Percentiles rank a stretch among this genome's conserved stretches.
Conservation (phyloP, 2,888 invertebrate genomes). For the Itoplectis maculator region DNA sequence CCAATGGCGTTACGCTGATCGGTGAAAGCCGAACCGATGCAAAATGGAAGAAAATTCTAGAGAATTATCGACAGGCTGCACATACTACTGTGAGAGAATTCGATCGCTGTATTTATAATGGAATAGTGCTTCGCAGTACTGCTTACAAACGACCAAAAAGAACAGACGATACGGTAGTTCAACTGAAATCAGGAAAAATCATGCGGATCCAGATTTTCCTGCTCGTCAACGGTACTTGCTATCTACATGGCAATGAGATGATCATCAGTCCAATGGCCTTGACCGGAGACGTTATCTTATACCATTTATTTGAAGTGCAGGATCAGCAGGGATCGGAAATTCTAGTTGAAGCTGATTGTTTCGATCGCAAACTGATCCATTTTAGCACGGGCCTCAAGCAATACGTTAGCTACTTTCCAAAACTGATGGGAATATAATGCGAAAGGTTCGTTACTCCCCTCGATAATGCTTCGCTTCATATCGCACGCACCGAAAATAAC, state of each 20-base stretch:
- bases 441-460: conserved; percentile 5
- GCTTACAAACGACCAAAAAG: conserved; percentile 42
- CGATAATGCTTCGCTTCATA: background rate
- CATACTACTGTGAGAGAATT: conserved; percentile 1
- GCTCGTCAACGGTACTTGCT: too few species aligned
- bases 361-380: too few species aligned
- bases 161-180: conserved; percentile 56
- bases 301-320: too few species aligned
- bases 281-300: too few species aligned
- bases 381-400: too few species aligned
- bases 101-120: conserved; percentile 38
- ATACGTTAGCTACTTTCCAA: too few species aligned
- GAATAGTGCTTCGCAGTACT: conserved; percentile 50
- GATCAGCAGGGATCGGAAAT: too few species aligned
- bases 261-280: too few species aligned
- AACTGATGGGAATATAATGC: background rate
- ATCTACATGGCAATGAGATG: too few species aligned
- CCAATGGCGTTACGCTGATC: conserved; percentile 26
- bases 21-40: background rate
- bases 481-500: conserved; percentile 1
- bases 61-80: background rate
- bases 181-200: background rate
- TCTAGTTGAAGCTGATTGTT: too few species aligned
- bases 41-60: background rate
- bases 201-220: too few species aligned